phyloP scores from a whole-genome alignment of 2,888 invertebrate genomes.

The Andricus curvator region DNA sequence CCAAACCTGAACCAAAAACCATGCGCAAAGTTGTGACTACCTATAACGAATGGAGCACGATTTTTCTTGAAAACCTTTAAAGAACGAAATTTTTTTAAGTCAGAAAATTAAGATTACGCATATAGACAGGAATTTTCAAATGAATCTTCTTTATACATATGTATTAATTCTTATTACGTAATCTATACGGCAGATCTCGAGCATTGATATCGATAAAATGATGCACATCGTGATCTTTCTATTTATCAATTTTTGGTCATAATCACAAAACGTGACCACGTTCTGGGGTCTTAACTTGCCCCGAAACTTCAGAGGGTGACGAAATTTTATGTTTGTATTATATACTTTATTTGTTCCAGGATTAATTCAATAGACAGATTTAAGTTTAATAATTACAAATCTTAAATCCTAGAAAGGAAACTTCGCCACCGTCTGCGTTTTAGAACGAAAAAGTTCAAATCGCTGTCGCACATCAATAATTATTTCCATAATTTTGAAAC shows the following conservation, averaged over 20 bases:
- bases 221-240: not conserved
- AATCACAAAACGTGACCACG: slow-evolving; percentile 14
- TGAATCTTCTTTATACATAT: slow-evolving; percentile 20
- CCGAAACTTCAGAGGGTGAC: not conserved
- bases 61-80: slow-evolving; percentile 1
- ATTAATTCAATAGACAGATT: not conserved
- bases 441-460: slow-evolving; percentile 13
- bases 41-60: not conserved
- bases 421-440: slow-evolving; percentile 1
- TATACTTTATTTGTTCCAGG: not conserved
- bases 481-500: slow-evolving; percentile 8
- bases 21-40: not conserved
- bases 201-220: slow-evolving; percentile 26
- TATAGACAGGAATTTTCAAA: slow-evolving; percentile 4
- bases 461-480: slow-evolving; percentile 28
- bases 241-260: slow-evolving; percentile 35
- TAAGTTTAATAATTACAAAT: slow-evolving; percentile 1
- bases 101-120: not conserved
- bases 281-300: not conserved
- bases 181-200: slow-evolving; percentile 21
- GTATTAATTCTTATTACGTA: slow-evolving; percentile 30
- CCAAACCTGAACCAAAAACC: not conserved
- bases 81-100: not conserved
- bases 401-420: not conserved
- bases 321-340: not conserved